These are phyloP conservation scores for Blastomussa wellsi DNA, from an alignment of 92 coral and sea anemone genomes.

Conservation along the genomic window DNA sequence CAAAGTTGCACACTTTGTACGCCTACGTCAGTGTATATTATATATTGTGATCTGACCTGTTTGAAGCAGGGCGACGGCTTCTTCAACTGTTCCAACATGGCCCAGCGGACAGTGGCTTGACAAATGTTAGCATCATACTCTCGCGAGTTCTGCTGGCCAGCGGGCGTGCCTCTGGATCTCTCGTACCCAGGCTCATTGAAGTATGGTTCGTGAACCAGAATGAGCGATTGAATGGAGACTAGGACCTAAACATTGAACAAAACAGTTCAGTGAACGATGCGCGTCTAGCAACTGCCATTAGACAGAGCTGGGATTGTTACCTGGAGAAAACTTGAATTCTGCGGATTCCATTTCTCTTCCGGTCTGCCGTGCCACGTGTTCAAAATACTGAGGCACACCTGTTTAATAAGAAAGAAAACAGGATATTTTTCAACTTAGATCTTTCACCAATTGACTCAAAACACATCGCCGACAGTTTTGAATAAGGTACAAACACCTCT, in stretches of 20 bases:
- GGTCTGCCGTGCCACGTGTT: slow-evolving; percentile 99
- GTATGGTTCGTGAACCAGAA: slow-evolving; percentile 95
- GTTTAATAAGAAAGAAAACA: neutral
- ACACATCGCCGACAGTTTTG: too few species aligned
- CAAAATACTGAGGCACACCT: slow-evolving; percentile 96
- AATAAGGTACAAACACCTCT: too few species aligned
- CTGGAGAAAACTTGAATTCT: slow-evolving; percentile 96
- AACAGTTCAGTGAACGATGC: neutral
- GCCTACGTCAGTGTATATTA: too few species aligned
- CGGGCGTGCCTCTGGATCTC: slow-evolving; percentile 97
- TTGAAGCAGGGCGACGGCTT: slow-evolving; percentile 95
- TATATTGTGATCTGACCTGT: slow-evolving; percentile 56
- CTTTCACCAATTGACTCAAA: too few species aligned
- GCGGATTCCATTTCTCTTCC: slow-evolving; percentile 99
- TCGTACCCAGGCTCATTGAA: slow-evolving; percentile 99
- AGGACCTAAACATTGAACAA: slow-evolving; percentile 61
- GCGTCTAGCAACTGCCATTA: neutral
- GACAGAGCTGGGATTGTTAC: slow-evolving; percentile 13
- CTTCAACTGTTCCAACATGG: slow-evolving; percentile 90
- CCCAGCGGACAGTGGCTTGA: slow-evolving; percentile 98
- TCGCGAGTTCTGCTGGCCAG: slow-evolving; percentile 98
- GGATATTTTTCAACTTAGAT: neutral
- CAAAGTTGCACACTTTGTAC: too few species aligned
- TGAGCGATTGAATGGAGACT: slow-evolving; percentile 96
- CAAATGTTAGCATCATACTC: slow-evolving; percentile 98